Evolutionary conservation across 2,797 vertebrate genomes (phyloP).

Genomic region (Podargus strigoides): DNA sequence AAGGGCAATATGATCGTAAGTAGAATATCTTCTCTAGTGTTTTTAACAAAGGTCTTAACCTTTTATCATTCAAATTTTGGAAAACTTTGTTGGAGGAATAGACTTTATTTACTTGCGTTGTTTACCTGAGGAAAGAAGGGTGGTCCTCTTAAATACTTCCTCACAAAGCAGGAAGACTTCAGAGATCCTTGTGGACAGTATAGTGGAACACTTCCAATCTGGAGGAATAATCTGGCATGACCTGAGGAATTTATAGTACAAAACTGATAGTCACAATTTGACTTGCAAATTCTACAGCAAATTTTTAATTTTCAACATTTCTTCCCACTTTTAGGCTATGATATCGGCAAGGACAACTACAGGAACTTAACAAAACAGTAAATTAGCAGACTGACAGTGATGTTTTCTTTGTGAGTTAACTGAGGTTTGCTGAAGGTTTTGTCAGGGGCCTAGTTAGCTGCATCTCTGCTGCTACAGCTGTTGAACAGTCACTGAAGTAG

Average conservation of each 20-base stretch:
- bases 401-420: neutral
- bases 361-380: neutral
- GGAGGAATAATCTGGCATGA: neutral
- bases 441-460: neutral
- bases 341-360: neutral
- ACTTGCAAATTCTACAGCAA: neutral
- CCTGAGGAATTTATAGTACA: neutral
- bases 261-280: neutral
- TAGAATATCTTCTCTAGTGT: neutral
- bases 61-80: neutral
- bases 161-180: neutral
- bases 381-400: neutral
- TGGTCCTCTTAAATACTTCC: neutral
- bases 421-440: neutral
- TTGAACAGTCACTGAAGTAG: neutral
- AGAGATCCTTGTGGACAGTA: neutral
- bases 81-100: neutral
- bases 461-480: neutral
- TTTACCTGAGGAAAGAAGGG: neutral
- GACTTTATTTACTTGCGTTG: neutral
- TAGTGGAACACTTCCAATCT: neutral
- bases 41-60: neutral
- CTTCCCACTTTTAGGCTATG: neutral
- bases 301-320: neutral
- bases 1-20: slow-evolving; percentile 29